phyloP scores from a whole-genome alignment of 2,888 invertebrate genomes.

The Venustoraphidia nigricollis region DNA sequence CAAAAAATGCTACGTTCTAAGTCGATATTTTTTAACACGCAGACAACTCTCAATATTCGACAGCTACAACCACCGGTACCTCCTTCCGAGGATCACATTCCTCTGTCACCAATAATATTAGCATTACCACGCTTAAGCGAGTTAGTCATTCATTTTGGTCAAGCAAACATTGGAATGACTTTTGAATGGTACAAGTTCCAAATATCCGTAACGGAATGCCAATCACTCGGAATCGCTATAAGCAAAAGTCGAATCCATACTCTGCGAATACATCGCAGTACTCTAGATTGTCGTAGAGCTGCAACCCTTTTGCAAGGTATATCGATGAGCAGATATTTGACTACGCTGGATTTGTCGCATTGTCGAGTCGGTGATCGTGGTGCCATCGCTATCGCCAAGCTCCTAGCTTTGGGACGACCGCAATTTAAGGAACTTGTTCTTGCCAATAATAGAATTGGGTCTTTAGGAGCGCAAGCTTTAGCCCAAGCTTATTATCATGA shows the following conservation, averaged over 20 bases:
- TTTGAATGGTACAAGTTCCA: conserved; percentile 21
- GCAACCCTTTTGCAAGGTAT: conserved; percentile 19
- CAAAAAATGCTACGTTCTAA: too few species aligned
- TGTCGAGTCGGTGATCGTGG: conserved; percentile 22
- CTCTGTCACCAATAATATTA: conserved; percentile 19
- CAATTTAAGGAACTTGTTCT: conserved; percentile 16
- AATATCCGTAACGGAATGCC: conserved; percentile 18
- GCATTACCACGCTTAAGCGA: conserved; percentile 20
- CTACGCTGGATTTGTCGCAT: conserved; percentile 22
- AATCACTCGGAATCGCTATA: conserved; percentile 19
- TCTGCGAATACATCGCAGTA: conserved; percentile 22
- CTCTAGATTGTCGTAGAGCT: conserved; percentile 20
- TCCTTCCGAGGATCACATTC: conserved; percentile 17
- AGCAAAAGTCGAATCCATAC: conserved; percentile 17
- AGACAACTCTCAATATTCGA: conserved; percentile 14
- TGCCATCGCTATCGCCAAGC: conserved; percentile 18
- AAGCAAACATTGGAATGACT: conserved; percentile 21
- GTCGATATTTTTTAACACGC: too few species aligned
- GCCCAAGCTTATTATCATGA: background rate
- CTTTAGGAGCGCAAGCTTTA: background rate
- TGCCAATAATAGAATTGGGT: conserved; percentile 20
- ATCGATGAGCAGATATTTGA: conserved; percentile 16
- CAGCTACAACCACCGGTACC: conserved; percentile 16
- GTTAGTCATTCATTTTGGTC: conserved; percentile 18
- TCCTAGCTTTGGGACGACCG: conserved; percentile 14